phyloP scores from a whole-genome alignment of 2,113 vertebrate species.

The Prunella himalayana region DNA sequence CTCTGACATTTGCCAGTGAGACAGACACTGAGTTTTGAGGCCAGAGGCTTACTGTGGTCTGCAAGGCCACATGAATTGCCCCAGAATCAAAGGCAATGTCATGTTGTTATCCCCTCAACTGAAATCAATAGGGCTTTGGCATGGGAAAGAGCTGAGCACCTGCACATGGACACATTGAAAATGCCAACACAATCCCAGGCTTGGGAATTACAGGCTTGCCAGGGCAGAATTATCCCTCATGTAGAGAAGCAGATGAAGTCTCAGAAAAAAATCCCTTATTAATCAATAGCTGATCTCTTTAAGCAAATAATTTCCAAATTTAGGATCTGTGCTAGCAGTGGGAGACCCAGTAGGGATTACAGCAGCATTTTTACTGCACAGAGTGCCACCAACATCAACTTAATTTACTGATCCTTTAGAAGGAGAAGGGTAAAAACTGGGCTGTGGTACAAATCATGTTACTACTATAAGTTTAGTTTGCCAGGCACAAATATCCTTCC shows the following conservation, averaged over 20 bases:
- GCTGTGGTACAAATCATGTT: slow-evolving; percentile 40
- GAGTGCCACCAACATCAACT: not conserved
- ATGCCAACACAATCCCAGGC: not conserved
- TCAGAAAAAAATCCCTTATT: not conserved
- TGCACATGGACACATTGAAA: not conserved
- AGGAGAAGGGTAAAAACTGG: not conserved
- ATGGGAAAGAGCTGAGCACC: not conserved
- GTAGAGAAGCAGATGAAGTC: slow-evolving; percentile 1
- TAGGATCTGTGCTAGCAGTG: slow-evolving; percentile 10
- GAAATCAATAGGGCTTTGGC: not conserved
- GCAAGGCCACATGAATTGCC: not conserved
- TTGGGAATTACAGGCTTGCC: not conserved
- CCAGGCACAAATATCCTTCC: slow-evolving; percentile 14
- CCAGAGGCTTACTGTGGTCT: not conserved
- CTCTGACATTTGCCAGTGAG: not conserved
- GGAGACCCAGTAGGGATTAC: slow-evolving; percentile 10
- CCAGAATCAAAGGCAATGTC: not conserved
- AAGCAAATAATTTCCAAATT: slow-evolving; percentile 42
- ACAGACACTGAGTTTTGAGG: not conserved
- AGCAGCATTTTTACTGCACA: slow-evolving; percentile 3
- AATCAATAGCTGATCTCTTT: slow-evolving; percentile 45
- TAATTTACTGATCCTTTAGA: slow-evolving; percentile 41
- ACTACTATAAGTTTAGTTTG: slow-evolving; percentile 30
- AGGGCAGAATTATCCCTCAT: not conserved
- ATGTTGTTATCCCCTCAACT: not conserved